These are phyloP conservation scores for Hoplodrina ambigua DNA, from an alignment of 2,888 invertebrate species.

Conservation along the genomic window DNA sequence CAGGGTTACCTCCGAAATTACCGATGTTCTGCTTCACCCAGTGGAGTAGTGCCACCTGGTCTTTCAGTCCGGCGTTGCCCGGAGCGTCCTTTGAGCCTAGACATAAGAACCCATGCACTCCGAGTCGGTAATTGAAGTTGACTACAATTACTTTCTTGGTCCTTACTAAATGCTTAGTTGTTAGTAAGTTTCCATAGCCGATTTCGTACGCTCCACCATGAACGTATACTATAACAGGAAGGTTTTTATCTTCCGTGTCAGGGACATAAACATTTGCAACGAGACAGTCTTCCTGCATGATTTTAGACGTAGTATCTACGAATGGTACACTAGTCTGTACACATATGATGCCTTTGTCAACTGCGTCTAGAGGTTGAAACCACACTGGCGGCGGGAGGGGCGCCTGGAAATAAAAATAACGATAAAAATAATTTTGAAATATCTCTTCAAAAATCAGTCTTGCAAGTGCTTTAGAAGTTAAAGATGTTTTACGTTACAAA, in stretches of 20 bases:
- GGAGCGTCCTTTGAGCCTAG: constrained; percentile 68
- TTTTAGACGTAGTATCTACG: constrained; percentile 13
- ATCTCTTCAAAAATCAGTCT: not conserved
- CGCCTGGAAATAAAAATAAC: constrained; percentile 63
- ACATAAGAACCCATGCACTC: constrained; percentile 69
- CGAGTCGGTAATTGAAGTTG: constrained; percentile 70
- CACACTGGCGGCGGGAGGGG: constrained; percentile 71
- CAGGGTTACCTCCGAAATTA: constrained; percentile 72
- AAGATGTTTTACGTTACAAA: not conserved
- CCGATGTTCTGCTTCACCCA: constrained; percentile 75
- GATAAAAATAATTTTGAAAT: not conserved
- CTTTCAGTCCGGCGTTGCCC: constrained; percentile 75
- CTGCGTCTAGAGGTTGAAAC: constrained; percentile 65
- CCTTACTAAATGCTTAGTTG: constrained; percentile 54
- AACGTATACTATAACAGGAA: constrained; percentile 68
- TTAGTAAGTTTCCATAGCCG: constrained; percentile 58
- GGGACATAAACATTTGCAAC: constrained; percentile 78
- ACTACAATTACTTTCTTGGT: constrained; percentile 65
- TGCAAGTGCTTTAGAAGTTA: not conserved
- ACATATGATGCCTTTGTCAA: constrained; percentile 65
- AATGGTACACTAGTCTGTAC: constrained; percentile 54
- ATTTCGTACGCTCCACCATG: constrained; percentile 71
- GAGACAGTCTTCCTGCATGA: constrained; percentile 76
- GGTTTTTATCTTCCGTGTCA: constrained; percentile 68
- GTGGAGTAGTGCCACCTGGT: constrained; percentile 69